A percentile compares a stretch with the other conserved stretches of the same genome.
Conservation (phyloP, 35 echinoderm and acorn worm species). For the Hemicentrotus pulcherrimus region DNA sequence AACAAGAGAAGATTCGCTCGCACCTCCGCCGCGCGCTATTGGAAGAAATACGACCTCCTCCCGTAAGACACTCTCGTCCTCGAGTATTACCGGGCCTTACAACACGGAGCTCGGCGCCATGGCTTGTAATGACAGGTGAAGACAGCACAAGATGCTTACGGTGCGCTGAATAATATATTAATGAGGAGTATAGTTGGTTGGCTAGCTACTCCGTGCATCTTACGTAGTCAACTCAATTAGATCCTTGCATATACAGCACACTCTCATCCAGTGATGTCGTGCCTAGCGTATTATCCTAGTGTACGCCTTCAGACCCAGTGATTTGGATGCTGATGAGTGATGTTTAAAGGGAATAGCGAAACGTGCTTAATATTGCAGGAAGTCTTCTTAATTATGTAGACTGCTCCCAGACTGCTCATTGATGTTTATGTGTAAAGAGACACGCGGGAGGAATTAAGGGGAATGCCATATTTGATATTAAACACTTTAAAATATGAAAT, state of each 20-base stretch:
- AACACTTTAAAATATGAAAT: too few relatives aligned
- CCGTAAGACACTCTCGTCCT: background rate
- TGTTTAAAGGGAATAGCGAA: background rate
- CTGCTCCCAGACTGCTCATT: background rate
- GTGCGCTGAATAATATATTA: constrained; percentile 4
- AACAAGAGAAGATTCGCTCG: background rate
- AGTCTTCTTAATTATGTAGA: constrained; percentile 5
- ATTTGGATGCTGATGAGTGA: background rate
- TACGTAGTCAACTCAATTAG: background rate
- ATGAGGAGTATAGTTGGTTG: background rate
- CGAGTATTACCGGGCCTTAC: background rate
- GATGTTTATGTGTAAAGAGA: background rate
- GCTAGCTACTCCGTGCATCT: background rate
- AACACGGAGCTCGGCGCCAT: background rate
- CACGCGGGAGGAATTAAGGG: background rate
- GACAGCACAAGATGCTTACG: background rate
- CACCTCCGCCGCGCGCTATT: background rate
- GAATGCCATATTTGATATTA: too few relatives aligned
- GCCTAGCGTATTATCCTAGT: background rate
- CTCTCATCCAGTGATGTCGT: background rate
- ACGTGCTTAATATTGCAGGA: background rate
- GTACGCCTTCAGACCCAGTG: background rate
- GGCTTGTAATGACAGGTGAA: background rate
- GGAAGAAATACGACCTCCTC: background rate
- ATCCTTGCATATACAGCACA: background rate